Evolutionary conservation across 2,797 vertebrate genomes (phyloP).

Genomic region (Notoglanidium macrostoma): DNA sequence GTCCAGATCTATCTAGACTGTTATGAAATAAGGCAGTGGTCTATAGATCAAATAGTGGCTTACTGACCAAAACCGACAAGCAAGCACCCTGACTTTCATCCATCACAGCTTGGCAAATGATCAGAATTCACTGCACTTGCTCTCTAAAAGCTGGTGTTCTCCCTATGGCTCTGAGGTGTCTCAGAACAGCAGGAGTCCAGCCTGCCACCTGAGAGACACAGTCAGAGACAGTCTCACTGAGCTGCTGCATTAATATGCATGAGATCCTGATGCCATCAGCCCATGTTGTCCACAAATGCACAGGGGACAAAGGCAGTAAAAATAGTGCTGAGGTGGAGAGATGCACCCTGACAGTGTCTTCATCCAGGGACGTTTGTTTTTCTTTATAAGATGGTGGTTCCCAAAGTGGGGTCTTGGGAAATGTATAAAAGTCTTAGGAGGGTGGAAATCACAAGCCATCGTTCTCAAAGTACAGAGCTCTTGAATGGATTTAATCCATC

Average conservation of each 20-base stretch:
- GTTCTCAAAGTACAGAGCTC: neutral
- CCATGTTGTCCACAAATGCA: neutral
- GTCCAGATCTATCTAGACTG: neutral
- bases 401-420: neutral
- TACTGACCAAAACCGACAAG: neutral
- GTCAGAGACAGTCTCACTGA: conserved; percentile 2
- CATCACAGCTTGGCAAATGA: neutral
- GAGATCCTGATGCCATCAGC: conserved; percentile 6
- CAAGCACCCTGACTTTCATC: neutral
- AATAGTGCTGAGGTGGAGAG: neutral
- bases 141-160: neutral
- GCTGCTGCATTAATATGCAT: conserved; percentile 21
- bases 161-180: neutral
- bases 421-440: neutral
- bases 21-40: neutral
- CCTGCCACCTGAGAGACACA: neutral
- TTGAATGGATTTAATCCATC: too few species aligned
- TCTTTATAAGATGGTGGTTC: neutral
- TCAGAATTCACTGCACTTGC: neutral
- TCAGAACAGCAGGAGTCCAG: conserved; percentile 27
- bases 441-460: neutral
- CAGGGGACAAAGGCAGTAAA: neutral
- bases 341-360: neutral
- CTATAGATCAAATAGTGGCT: neutral
- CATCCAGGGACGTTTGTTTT: neutral